These are phyloP conservation scores for Eurystomus gularis DNA, from an alignment of 2,113 vertebrate genomes.

Conservation along the genomic window DNA sequence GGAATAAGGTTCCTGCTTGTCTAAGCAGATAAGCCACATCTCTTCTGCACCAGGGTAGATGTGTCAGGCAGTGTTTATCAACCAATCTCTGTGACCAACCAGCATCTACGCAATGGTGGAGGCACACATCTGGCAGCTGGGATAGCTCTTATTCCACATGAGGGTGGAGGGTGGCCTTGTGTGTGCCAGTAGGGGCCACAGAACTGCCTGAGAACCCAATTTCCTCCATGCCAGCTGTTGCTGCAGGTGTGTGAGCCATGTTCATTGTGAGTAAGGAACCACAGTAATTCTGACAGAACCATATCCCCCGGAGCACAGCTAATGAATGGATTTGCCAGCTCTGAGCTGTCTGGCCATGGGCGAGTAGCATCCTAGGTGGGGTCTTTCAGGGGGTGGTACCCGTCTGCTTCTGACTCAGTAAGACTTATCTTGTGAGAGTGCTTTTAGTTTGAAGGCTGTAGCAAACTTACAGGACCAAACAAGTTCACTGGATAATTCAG, in stretches of 20 bases:
- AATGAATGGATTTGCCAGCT: not conserved
- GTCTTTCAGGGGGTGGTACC: not conserved
- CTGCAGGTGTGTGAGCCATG: rapidly evolving
- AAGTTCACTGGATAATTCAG: not conserved
- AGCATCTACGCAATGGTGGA: not conserved
- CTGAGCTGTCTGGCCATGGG: not conserved
- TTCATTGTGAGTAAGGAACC: not conserved
- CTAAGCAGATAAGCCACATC: not conserved
- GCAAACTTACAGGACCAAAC: not conserved
- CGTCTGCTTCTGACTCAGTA: not conserved
- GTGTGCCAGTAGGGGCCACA: not conserved
- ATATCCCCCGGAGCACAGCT: not conserved
- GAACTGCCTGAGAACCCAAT: not conserved
- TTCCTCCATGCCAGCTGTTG: not conserved
- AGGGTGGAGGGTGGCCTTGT: not conserved
- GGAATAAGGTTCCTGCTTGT: not conserved
- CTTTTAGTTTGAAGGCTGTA: not conserved
- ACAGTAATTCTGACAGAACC: not conserved
- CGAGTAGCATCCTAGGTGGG: not conserved
- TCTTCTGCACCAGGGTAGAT: not conserved
- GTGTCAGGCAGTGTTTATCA: not conserved
- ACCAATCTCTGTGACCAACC: not conserved
- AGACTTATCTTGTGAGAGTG: not conserved
- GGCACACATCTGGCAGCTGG: not conserved
- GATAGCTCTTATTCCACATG: not conserved